These are phyloP conservation scores for Notarius lentiginosus DNA, from an alignment of 2,113 vertebrate species.

Conservation along the genomic window DNA sequence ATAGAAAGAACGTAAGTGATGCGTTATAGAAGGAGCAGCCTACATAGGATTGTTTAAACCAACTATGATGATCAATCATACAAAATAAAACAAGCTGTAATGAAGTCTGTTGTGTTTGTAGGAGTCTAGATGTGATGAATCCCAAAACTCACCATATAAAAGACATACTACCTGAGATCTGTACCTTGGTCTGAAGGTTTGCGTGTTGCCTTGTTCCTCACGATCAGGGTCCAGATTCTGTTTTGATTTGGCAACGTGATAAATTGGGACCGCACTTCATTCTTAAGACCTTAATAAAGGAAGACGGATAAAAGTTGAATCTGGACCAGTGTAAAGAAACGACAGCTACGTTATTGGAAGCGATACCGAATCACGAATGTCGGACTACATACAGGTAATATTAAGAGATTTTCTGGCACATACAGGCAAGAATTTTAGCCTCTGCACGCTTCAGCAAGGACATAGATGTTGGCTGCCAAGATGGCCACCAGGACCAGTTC, in stretches of 20 bases:
- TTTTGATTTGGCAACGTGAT: constrained; percentile 81
- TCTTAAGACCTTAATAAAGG: constrained; percentile 77
- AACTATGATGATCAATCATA: neutral
- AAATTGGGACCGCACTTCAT: constrained; percentile 82
- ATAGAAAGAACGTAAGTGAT: neutral
- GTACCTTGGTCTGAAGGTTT: constrained; percentile 38
- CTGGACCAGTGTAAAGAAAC: neutral
- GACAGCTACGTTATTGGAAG: neutral
- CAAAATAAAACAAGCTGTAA: neutral
- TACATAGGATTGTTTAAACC: neutral
- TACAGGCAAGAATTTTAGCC: constrained; percentile 86
- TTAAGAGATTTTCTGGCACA: constrained; percentile 47
- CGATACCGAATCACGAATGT: neutral
- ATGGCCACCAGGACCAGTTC: constrained; percentile 81
- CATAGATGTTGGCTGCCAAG: constrained; percentile 91
- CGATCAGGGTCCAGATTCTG: constrained; percentile 85
- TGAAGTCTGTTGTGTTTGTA: neutral
- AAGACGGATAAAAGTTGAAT: neutral
- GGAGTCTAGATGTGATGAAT: neutral
- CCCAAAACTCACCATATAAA: neutral
- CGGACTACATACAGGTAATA: neutral
- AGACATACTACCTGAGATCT: neutral
- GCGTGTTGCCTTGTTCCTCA: constrained; percentile 68
- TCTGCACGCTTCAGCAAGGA: constrained; percentile 86
- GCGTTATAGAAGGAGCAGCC: neutral